phyloP scores from a whole-genome alignment of 2,113 vertebrate genomes.

The Callionymus lyra region DNA sequence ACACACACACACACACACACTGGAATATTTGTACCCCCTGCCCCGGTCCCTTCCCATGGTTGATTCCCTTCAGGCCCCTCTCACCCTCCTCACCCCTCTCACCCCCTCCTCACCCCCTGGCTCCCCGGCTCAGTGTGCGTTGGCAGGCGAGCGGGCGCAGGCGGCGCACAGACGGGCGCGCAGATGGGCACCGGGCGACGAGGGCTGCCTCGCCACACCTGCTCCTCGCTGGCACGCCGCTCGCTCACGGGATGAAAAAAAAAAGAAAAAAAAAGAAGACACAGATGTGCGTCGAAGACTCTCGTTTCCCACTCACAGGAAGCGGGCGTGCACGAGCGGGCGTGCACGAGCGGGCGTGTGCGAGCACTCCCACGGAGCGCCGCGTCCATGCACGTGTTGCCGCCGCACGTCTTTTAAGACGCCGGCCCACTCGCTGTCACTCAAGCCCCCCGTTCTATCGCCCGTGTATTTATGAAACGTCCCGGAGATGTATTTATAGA shows the following conservation, averaged over 20 bases:
- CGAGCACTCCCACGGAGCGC: too few relatives aligned
- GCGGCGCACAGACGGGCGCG: conserved; percentile 72
- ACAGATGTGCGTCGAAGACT: conserved; percentile 52
- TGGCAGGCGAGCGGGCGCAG: conserved; percentile 70
- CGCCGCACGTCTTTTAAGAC: too few relatives aligned
- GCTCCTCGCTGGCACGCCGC: conserved; percentile 66
- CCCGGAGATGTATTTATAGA: conserved; percentile 53
- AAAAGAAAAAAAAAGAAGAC: conserved; percentile 14
- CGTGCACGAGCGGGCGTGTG: conserved; percentile 14
- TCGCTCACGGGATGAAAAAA: conserved; percentile 28
- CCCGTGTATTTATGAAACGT: too few relatives aligned
- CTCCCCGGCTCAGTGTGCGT: conserved; percentile 51
- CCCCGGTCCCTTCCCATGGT: conserved; percentile 59
- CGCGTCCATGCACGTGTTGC: too few relatives aligned
- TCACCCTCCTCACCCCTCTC: too few relatives aligned
- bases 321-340: conserved; percentile 1
- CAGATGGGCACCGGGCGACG: conserved; percentile 73
- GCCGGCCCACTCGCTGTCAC: conserved; percentile 43
- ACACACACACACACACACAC: conserved; percentile 14
- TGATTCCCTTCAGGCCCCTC: conserved; percentile 58
- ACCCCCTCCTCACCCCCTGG: conserved; percentile 42
- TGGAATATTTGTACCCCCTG: conserved; percentile 46
- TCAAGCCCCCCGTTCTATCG: too few relatives aligned
- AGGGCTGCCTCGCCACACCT: conserved; percentile 71
- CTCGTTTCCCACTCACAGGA: conserved; percentile 4